Evolutionary conservation across 2,888 invertebrate genomes (phyloP), one percentile per base, ranked within the genome.

Genomic region (Sinhomidia bicolor): DNA sequence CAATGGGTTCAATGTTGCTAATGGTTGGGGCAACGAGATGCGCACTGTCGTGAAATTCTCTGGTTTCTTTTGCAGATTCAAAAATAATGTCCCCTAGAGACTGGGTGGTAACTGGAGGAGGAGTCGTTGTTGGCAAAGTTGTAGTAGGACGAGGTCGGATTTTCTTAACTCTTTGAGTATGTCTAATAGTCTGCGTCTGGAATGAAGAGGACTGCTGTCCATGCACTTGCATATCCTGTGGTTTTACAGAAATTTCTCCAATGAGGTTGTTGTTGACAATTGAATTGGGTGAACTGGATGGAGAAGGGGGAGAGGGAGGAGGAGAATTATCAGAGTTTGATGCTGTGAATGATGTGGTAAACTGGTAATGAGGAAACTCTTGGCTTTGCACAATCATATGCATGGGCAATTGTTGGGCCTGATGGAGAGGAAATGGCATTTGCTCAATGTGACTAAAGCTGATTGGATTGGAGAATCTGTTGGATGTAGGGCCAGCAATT

Each of bases 291-390:
- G 29, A n/a, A 0, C 32, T 68, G 6, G 71, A 10, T 80, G 26
- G 12, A 17, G 84, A 7, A 14, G 32, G 10, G 57, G 87, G 54
- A 26, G 47, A 20, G 0, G 65, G 7, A 26, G 26, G 47, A 6
- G 1, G n/a, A n/a, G n/a, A n/a, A n/a, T n/a, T n/a, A n/a, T n/a
- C 41, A 32, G 20, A 1, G 57, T 60, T 78, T 32, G 78, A 29
- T 17, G 85, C 82, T 23, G 86, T 82, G 23, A 89, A 89, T 0
- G 62, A 51, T 0, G 89, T 89, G 20, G 68, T 86, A 26, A 89
- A 89, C 17, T 89, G 89, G 47, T 89, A 89, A 29, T 89, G 62
- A 3, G 89, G 89, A 41, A 89, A 89, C 32, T 89, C 89, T 29
- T 89, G 89, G 41, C 86, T 89, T 80, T 89, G 89, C 9, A 89